A percentile compares a stretch with the other conserved stretches of the same genome.
Evolutionary conservation across 2,888 invertebrate genomes (phyloP).

Genomic region (Synergus gifuensis): DNA sequence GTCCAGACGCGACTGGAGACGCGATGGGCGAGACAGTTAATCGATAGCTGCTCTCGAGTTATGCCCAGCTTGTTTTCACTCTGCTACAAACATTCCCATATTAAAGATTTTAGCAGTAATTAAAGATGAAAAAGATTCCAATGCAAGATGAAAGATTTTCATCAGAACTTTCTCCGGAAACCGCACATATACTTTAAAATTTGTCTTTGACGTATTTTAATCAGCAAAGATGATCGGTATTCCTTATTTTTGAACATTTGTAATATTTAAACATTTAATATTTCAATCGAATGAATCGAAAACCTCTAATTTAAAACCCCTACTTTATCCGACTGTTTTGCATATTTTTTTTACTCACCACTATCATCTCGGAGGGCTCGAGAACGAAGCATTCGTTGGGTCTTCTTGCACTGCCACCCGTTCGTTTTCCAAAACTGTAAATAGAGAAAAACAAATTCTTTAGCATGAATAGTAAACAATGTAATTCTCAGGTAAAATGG

Average conservation of each 20-base stretch:
- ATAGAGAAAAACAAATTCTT: conserved; percentile 19
- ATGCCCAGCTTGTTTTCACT: conserved; percentile 62
- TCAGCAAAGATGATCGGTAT: background rate
- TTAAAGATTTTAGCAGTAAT: background rate
- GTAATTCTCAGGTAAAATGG: background rate
- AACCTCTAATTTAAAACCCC: too few relatives aligned
- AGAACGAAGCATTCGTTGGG: conserved; percentile 91
- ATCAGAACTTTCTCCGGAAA: background rate
- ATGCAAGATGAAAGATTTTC: background rate
- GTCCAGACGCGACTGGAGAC: conserved; percentile 66
- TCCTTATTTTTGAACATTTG: background rate
- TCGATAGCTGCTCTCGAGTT: conserved; percentile 72
- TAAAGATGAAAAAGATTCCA: background rate
- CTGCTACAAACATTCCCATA: background rate
- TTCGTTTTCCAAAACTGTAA: conserved; percentile 91
- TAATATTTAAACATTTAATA: too few relatives aligned
- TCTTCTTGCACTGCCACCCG: conserved; percentile 86
- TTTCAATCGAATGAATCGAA: too few relatives aligned
- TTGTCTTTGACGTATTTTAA: background rate
- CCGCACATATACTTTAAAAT: background rate
- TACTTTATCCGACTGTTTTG: background rate
- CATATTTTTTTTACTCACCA: conserved; percentile 81
- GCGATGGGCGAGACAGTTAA: conserved; percentile 72
- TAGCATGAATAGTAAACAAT: background rate
- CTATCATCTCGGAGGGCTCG: conserved; percentile 93